These are phyloP conservation scores for Xanthia icteritia DNA, from an alignment of 2,888 invertebrate genomes.

Conservation along the genomic window DNA sequence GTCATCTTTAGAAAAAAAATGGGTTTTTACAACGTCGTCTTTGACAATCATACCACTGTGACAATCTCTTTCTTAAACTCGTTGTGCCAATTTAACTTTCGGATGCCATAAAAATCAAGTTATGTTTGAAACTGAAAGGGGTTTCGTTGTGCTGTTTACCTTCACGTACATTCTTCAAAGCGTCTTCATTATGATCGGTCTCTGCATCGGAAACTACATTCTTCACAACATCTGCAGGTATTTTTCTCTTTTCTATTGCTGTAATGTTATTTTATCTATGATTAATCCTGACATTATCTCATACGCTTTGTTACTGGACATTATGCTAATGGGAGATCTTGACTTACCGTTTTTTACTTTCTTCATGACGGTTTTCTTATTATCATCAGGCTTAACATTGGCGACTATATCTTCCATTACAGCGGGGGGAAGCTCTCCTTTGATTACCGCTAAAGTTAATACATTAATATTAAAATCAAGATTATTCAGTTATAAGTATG, in stretches of 20 bases:
- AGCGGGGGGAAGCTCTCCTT: constrained; percentile 2
- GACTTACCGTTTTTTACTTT: constrained; percentile 29
- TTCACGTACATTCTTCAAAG: constrained; percentile 28
- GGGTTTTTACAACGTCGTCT: too few relatives aligned
- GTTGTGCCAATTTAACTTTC: neutral
- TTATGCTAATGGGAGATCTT: too few relatives aligned
- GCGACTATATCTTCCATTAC: constrained; percentile 36
- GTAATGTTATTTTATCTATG: constrained; percentile 1
- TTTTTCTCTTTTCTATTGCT: constrained; percentile 24
- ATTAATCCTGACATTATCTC: neutral
- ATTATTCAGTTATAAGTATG: neutral
- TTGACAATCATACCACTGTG: neutral
- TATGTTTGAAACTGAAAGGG: too few relatives aligned
- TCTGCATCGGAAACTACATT: neutral
- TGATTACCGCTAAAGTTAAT: constrained; percentile 21
- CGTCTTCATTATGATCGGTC: neutral
- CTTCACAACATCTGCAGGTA: constrained; percentile 26
- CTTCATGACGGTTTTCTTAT: constrained; percentile 12
- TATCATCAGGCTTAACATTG: constrained; percentile 21
- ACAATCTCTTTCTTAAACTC: neutral
- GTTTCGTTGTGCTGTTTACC: constrained; percentile 14
- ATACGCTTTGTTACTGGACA: neutral
- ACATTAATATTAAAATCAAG: neutral
- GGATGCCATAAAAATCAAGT: neutral
- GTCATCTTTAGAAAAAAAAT: too few relatives aligned